These are phyloP conservation scores for Gambusia yucatana DNA, from an alignment of 2,797 vertebrate genomes.

Conservation along the genomic window DNA sequence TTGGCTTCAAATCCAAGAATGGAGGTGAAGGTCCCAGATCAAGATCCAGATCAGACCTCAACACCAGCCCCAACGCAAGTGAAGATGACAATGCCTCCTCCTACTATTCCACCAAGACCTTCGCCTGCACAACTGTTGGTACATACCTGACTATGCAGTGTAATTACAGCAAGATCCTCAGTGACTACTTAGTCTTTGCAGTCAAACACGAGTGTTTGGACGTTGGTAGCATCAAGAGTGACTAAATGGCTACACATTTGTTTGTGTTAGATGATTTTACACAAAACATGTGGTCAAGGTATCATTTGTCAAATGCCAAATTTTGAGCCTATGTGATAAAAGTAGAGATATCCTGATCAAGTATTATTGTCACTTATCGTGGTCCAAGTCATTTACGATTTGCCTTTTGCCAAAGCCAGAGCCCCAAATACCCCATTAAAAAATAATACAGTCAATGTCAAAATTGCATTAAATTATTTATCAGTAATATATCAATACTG, in stretches of 20 bases:
- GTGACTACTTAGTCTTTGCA: conserved; percentile 14
- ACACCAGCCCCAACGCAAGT: conserved; percentile 41
- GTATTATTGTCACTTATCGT: not conserved
- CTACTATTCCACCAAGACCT: conserved; percentile 77
- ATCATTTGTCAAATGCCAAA: not conserved
- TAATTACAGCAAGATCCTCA: conserved; percentile 17
- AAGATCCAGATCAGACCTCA: conserved; percentile 5
- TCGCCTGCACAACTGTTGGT: conserved; percentile 76
- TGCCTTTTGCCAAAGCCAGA: not conserved
- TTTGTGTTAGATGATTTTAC: conserved; percentile 1
- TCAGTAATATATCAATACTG: too few species aligned
- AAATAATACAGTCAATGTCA: not conserved
- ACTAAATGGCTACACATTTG: conserved; percentile 34
- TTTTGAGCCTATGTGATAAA: not conserved
- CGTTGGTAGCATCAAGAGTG: conserved; percentile 30
- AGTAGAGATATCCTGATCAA: not conserved
- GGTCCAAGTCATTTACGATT: not conserved
- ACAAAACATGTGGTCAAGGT: not conserved
- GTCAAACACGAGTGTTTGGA: conserved; percentile 14
- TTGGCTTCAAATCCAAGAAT: conserved; percentile 67
- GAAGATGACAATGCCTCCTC: conserved; percentile 53
- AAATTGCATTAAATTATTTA: not conserved
- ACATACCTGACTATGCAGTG: conserved; percentile 58
- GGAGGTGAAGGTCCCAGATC: conserved; percentile 38
- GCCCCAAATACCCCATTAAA: not conserved